Evolutionary conservation across 92 coral and sea anemone genomes (phyloP).

Genomic region (Virgularia gustaviana): DNA sequence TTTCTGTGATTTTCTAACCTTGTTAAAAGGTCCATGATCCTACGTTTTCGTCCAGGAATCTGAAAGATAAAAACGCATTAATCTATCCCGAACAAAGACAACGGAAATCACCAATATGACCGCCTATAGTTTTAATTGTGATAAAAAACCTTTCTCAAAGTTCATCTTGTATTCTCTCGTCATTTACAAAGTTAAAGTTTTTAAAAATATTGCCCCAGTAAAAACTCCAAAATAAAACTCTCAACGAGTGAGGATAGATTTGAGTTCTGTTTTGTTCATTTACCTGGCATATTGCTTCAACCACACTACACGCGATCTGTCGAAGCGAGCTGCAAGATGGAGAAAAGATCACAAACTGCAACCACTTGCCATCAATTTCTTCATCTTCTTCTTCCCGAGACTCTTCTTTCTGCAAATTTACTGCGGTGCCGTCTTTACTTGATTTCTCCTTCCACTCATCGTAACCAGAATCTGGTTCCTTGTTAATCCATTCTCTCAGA

Average conservation of each 20-base stretch:
- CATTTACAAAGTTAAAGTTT: too few species aligned
- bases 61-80: not conserved
- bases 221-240: too few species aligned
- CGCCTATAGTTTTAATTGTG: not conserved
- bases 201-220: too few species aligned
- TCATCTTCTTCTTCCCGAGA: conserved; percentile 59
- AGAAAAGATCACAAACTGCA: conserved; percentile 85
- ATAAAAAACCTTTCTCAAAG: too few species aligned
- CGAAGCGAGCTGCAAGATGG: conserved; percentile 91
- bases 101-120: too few species aligned
- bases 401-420: conserved; percentile 61
- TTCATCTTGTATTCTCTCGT: too few species aligned
- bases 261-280: not conserved
- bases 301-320: conserved; percentile 91
- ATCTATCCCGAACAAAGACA: not conserved
- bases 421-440: conserved; percentile 58
- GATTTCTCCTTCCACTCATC: conserved; percentile 29
- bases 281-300: conserved; percentile 95
- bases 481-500: conserved; percentile 30
- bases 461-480: conserved; percentile 11
- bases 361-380: conserved; percentile 82
- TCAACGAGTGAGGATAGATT: too few species aligned
- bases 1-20: conserved; percentile 10
- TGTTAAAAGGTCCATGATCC: conserved; percentile 29
- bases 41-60: conserved; percentile 34